These are phyloP conservation scores for Melospiza melodia DNA, from an alignment of 2,113 vertebrate species.

Conservation along the genomic window DNA sequence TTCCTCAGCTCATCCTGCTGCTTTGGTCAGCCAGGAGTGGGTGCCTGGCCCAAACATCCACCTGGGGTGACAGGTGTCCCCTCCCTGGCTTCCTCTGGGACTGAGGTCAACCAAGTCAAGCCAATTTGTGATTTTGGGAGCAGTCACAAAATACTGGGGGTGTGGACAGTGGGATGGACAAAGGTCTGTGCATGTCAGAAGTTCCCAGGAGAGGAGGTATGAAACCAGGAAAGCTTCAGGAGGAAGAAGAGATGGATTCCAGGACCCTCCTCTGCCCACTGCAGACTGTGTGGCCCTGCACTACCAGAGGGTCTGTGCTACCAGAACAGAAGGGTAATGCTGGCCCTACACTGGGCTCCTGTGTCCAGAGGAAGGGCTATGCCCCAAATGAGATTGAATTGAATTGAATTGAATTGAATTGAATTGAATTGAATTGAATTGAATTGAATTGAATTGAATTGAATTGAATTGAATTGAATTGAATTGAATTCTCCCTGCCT, in stretches of 20 bases:
- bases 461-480: not conserved
- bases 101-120: not conserved
- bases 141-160: not conserved
- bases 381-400: not conserved
- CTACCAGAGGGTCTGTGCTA: not conserved
- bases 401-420: not conserved
- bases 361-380: not conserved
- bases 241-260: not conserved
- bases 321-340: not conserved
- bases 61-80: not conserved
- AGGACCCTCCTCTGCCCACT: not conserved
- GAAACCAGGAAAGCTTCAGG: not conserved
- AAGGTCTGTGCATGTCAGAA: not conserved
- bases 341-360: not conserved
- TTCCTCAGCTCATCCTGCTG: not conserved
- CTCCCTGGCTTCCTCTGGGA: not conserved
- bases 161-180: accelerated
- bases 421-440: not conserved
- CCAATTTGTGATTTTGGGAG: not conserved
- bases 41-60: not conserved
- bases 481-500: not conserved
- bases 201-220: not conserved
- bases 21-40: not conserved
- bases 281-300: not conserved
- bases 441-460: not conserved